Conservation (phyloP, 2,113 vertebrate genomes). For the Pontoporia blainvillei region DNA sequence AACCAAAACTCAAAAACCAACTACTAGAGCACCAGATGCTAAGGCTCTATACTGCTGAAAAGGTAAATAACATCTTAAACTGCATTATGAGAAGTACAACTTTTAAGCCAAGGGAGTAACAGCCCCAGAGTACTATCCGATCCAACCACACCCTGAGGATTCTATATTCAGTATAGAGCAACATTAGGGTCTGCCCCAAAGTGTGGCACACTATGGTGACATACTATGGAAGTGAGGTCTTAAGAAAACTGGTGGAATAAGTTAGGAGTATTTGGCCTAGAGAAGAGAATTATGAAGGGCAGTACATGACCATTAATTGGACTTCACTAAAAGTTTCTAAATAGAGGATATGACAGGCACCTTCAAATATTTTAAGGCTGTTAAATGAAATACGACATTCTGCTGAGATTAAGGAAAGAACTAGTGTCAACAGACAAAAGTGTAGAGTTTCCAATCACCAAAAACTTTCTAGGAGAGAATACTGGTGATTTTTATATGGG, state of each 20-base stretch:
- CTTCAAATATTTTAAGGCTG: background rate
- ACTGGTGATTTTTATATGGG: background rate
- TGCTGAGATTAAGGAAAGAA: background rate
- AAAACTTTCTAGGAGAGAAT: background rate
- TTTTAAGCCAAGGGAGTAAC: background rate
- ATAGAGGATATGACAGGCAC: background rate
- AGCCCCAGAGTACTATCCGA: background rate
- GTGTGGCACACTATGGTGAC: background rate
- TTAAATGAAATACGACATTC: background rate
- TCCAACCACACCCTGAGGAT: background rate
- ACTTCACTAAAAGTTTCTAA: background rate
- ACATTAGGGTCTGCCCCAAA: background rate
- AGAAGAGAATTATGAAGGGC: background rate
- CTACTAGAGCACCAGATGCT: background rate
- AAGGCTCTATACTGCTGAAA: background rate
- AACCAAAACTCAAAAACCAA: background rate
- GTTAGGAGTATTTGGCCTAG: background rate
- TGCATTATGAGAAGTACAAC: background rate
- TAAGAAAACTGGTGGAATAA: background rate
- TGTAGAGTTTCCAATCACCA: background rate
- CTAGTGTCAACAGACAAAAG: background rate
- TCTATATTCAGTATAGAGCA: background rate
- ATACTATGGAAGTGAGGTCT: background rate
- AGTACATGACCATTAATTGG: background rate
- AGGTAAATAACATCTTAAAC: background rate